Conservation (phyloP, 2,888 invertebrate genomes). For the Chrysodeixis includens region DNA sequence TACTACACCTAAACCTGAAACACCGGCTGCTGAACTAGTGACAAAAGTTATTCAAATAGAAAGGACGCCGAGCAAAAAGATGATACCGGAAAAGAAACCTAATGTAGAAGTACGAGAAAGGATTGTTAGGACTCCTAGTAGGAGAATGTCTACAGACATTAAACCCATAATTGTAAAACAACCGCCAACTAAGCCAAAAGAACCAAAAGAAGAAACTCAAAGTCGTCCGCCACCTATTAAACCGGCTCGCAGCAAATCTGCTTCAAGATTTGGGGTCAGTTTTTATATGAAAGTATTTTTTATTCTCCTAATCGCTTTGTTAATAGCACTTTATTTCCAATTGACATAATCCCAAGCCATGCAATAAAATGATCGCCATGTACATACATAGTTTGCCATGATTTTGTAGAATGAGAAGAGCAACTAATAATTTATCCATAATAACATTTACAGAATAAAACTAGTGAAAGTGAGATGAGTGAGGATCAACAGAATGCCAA, state of each 20-base stretch:
- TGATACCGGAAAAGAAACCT: slow-evolving; percentile 78
- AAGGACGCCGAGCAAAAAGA: slow-evolving; percentile 82
- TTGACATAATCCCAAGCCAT: slow-evolving; percentile 66
- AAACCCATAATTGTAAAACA: slow-evolving; percentile 74
- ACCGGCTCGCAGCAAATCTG: slow-evolving; percentile 86
- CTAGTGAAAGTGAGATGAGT: slow-evolving; percentile 90
- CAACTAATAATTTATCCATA: slow-evolving; percentile 77
- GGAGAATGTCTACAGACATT: slow-evolving; percentile 72
- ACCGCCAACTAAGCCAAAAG: slow-evolving; percentile 59
- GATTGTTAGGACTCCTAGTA: slow-evolving; percentile 84
- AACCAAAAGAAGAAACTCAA: slow-evolving; percentile 72
- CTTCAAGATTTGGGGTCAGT: slow-evolving; percentile 87
- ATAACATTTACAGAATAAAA: slow-evolving; percentile 88
- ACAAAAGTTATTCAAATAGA: slow-evolving; percentile 85
- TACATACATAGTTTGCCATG: slow-evolving; percentile 71
- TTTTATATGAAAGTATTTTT: slow-evolving; percentile 80
- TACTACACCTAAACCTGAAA: slow-evolving; percentile 66
- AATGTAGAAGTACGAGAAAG: slow-evolving; percentile 81
- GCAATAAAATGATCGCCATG: slow-evolving; percentile 62
- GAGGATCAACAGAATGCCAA: slow-evolving; percentile 79
- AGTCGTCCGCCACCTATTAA: slow-evolving; percentile 82
- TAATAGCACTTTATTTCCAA: slow-evolving; percentile 81
- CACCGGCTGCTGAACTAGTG: slow-evolving; percentile 72
- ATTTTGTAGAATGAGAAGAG: slow-evolving; percentile 68
- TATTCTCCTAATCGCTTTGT: slow-evolving; percentile 79